A percentile compares a stretch with the other conserved stretches of the same genome.
Conservation (phyloP, 2,113 vertebrate species). For the Bos javanicus region DNA sequence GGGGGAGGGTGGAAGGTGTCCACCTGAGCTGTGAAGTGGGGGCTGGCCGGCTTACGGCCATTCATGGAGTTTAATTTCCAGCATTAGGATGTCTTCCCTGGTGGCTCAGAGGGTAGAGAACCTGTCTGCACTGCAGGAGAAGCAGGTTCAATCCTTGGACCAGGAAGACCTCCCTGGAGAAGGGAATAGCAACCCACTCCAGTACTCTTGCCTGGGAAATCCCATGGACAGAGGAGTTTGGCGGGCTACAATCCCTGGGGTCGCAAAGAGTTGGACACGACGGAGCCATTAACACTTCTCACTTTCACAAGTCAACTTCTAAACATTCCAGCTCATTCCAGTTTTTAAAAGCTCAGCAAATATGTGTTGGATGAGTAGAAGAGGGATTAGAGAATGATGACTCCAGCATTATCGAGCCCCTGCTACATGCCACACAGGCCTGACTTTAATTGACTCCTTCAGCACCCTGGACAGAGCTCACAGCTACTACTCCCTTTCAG, state of each 20-base stretch:
- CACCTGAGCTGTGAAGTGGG: not conserved
- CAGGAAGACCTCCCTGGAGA: not conserved
- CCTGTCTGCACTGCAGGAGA: not conserved
- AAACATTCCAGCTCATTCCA: not conserved
- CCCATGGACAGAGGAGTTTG: not conserved
- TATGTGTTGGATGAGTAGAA: not conserved
- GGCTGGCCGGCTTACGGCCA: not conserved
- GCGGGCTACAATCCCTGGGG: not conserved
- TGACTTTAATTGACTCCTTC: not conserved
- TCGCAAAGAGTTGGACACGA: not conserved
- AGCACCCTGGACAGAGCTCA: not conserved
- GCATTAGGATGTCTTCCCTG: not conserved
- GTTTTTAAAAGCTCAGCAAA: not conserved
- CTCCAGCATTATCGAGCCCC: fast-evolving
- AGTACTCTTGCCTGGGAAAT: not conserved
- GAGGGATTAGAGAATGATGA: not conserved
- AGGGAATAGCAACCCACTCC: not conserved
- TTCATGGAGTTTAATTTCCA: not conserved
- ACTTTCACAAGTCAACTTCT: not conserved
- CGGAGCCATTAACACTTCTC: not conserved
- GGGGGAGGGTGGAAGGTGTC: not conserved
- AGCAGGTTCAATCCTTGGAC: not conserved
- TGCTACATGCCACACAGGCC: fast-evolving
- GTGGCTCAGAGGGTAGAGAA: not conserved
- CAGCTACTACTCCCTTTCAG: not conserved